A percentile compares a stretch with the other conserved stretches of the same genome.
These are phyloP conservation scores for Chaetodon trifascialis DNA, from an alignment of 2,113 vertebrate genomes.

Conservation along the genomic window DNA sequence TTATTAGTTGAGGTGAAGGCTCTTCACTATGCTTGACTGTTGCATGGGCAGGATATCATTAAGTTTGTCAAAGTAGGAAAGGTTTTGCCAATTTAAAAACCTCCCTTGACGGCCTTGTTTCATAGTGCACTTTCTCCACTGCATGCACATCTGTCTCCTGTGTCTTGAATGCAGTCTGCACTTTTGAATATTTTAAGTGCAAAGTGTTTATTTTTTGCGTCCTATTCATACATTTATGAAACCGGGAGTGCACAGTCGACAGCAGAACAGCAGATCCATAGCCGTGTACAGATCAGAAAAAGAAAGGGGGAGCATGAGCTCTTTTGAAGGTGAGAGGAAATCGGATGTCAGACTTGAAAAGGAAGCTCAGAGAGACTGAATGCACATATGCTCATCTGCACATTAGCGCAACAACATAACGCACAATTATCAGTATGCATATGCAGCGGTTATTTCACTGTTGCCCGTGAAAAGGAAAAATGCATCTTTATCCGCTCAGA, in stretches of 20 bases:
- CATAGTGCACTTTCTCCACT: neutral
- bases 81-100: neutral
- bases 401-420: conserved; percentile 6
- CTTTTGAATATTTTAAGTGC: conserved; percentile 62
- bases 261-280: conserved; percentile 36
- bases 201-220: conserved; percentile 55
- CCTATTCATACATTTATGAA: conserved; percentile 60
- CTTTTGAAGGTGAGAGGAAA: conserved; percentile 47
- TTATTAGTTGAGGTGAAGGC: conserved; percentile 16
- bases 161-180: conserved; percentile 16
- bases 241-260: conserved; percentile 38
- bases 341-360: conserved; percentile 35
- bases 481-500: conserved; percentile 7
- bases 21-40: neutral
- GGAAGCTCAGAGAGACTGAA: conserved; percentile 30
- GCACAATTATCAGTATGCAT: neutral
- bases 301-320: neutral
- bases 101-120: neutral
- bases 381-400: conserved; percentile 21
- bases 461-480: conserved; percentile 16
- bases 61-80: conserved; percentile 6
- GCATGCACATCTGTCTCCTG: neutral
- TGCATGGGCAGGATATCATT: conserved; percentile 2
- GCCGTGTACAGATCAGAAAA: conserved; percentile 34
- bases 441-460: conserved; percentile 23